Evolutionary conservation across 2,888 invertebrate genomes (phyloP).

Genomic region (Nemotelus nigrinus): DNA sequence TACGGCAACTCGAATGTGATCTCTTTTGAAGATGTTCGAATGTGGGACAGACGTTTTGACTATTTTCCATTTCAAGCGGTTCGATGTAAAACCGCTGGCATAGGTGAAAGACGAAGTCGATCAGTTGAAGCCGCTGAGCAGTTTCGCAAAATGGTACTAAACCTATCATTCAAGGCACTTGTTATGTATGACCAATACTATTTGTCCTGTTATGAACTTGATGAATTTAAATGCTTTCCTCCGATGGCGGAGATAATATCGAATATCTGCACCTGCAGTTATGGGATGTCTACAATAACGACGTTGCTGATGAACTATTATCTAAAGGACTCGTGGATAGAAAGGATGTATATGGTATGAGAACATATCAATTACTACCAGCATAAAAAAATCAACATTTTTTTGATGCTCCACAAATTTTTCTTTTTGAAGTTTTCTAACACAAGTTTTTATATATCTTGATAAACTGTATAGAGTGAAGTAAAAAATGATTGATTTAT

Average conservation of each 20-base stretch:
- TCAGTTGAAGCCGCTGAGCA: constrained; percentile 22
- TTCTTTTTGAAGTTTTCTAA: too few species aligned
- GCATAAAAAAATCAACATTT: not conserved
- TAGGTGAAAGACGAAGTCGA: constrained; percentile 31
- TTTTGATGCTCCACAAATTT: too few species aligned
- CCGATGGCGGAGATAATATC: constrained; percentile 9
- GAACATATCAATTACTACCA: constrained; percentile 33
- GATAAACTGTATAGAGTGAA: too few species aligned
- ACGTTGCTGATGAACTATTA: constrained; percentile 28
- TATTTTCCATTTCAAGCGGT: constrained; percentile 58
- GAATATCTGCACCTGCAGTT: constrained; percentile 16
- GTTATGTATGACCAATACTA: constrained; percentile 31
- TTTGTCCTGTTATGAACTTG: not conserved
- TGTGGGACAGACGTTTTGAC: constrained; percentile 55
- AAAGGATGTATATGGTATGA: not conserved
- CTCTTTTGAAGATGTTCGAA: constrained; percentile 54
- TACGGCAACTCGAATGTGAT: constrained; percentile 60
- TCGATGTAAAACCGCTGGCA: constrained; percentile 56
- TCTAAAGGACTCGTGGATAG: constrained; percentile 13
- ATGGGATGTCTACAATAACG: constrained; percentile 15
- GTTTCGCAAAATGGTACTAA: constrained; percentile 34
- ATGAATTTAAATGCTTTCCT: not conserved
- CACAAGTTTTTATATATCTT: too few species aligned
- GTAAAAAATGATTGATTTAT: too few species aligned
- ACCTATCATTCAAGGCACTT: constrained; percentile 25